Evolutionary conservation across 2,888 invertebrate genomes (phyloP).

Genomic region (Capitulum mitella): DNA sequence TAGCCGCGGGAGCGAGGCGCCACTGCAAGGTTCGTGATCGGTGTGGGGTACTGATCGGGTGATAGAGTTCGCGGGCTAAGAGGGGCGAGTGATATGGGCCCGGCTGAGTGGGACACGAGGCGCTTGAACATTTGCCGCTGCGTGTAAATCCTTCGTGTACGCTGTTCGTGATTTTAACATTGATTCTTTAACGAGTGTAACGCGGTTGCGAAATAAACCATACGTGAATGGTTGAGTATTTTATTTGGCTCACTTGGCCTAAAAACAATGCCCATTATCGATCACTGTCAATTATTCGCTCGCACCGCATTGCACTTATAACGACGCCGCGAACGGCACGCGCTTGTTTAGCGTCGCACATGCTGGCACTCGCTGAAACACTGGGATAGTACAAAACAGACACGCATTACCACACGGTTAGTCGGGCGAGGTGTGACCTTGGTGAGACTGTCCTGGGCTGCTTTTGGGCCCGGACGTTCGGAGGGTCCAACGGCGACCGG

Average conservation of each 20-base stretch:
- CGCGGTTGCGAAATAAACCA: background rate
- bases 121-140: no score
- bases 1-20: no score
- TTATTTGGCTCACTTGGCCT: background rate
- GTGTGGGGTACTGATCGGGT: background rate
- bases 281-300: background rate
- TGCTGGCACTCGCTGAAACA: background rate
- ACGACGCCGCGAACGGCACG: background rate
- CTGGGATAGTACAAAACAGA: background rate
- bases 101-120: background rate
- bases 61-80: background rate
- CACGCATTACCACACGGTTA: background rate
- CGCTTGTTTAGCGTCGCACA: background rate
- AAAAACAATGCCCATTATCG: background rate
- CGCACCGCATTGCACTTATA: background rate
- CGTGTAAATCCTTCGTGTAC: background rate
- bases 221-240: background rate
- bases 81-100: no score
- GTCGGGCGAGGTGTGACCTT: background rate
- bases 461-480: background rate
- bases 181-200: background rate
- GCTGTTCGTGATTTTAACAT: background rate
- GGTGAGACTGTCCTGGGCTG: background rate
- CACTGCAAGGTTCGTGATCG: background rate
- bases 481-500: background rate